Evolutionary conservation across 2,113 vertebrate genomes (phyloP).

Genomic region (Phaetusa simplex): DNA sequence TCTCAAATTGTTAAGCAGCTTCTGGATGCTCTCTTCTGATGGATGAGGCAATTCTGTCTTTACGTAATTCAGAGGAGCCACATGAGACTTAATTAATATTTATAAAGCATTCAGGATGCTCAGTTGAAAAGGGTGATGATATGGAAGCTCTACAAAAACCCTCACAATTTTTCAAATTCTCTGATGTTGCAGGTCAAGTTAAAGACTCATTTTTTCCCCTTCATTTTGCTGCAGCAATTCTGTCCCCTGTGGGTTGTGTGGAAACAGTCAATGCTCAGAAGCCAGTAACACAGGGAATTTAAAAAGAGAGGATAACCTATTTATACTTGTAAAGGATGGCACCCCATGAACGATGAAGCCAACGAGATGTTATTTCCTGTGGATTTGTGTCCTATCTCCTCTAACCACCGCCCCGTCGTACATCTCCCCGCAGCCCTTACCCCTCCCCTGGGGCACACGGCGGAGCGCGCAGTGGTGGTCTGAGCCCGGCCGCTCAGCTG

Average conservation of each 20-base stretch:
- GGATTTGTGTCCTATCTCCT: not conserved
- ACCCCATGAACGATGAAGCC: not conserved
- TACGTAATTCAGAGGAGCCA: constrained; percentile 44
- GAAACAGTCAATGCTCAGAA: not conserved
- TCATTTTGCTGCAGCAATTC: not conserved
- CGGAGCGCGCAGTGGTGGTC: not conserved
- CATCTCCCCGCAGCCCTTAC: not conserved
- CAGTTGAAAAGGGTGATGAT: constrained; percentile 36
- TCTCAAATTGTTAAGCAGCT: constrained; percentile 5
- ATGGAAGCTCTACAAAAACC: constrained; percentile 17
- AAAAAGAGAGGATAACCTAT: not conserved
- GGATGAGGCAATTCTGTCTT: constrained; percentile 42
- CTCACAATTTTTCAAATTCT: constrained; percentile 16
- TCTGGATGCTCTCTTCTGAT: constrained; percentile 33
- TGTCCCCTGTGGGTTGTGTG: not conserved
- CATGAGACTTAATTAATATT: constrained; percentile 58
- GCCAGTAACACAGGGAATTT: not conserved
- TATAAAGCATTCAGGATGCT: constrained; percentile 50
- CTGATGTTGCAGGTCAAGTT: constrained; percentile 24
- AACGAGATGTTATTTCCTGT: not conserved
- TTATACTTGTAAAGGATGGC: not conserved
- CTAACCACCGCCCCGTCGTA: not conserved
- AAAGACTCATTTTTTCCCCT: not conserved
- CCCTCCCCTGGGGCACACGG: rapidly evolving
- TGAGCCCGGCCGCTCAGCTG: rapidly evolving